Evolutionary conservation across 2,797 vertebrate species (phyloP).

Genomic region (Rhincodon typus): DNA sequence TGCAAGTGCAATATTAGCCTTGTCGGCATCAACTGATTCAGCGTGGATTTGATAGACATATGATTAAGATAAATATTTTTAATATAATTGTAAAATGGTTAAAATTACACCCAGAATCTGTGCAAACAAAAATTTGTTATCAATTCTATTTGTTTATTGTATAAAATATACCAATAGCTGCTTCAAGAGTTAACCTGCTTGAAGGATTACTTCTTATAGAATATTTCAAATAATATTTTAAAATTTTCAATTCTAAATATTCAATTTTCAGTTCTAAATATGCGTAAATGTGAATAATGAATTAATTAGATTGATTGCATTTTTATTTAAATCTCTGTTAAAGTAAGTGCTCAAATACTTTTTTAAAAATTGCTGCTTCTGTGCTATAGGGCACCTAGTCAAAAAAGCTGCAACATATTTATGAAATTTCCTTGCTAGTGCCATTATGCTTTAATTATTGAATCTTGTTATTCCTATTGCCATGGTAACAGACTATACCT

Average conservation of each 20-base stretch:
- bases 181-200: background rate
- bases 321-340: constrained; percentile 4
- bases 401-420: constrained; percentile 1
- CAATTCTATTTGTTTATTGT: background rate
- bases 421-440: constrained; percentile 23
- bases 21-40: background rate
- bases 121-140: background rate
- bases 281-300: background rate
- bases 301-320: background rate
- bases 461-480: constrained; percentile 13
- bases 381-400: background rate
- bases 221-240: background rate
- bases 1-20: background rate
- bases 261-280: background rate
- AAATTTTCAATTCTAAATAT: background rate
- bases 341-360: background rate
- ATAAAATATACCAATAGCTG: background rate
- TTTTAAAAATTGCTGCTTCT: background rate
- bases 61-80: background rate
- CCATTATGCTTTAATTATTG: constrained; percentile 38
- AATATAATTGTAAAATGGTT: background rate
- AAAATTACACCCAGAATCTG: background rate
- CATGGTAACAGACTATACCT: constrained; percentile 39
- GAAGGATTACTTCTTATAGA: background rate
- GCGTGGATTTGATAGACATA: no score